Evolutionary conservation across 2,888 invertebrate species (phyloP).

Genomic region (Hyposoter didymator): DNA sequence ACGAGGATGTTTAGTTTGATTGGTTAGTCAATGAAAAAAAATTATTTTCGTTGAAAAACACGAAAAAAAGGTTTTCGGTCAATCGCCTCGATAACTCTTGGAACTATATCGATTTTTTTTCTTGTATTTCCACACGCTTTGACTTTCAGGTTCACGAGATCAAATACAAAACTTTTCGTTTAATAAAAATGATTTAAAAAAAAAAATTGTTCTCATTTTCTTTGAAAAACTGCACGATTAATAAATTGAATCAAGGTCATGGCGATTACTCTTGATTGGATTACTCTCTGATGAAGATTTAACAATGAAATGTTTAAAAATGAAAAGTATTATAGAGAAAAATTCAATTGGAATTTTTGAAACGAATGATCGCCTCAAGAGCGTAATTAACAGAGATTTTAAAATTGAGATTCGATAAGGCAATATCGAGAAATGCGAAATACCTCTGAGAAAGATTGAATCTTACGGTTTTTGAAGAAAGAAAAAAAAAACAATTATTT

Average conservation of each 20-base stretch:
- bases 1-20: not conserved
- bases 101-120: not conserved
- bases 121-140: not conserved
- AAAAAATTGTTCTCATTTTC: not conserved
- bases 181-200: not conserved
- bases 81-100: not conserved
- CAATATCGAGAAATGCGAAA: not conserved
- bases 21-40: not conserved
- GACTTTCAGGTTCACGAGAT: not conserved
- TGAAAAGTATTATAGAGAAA: not conserved
- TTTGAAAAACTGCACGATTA: not conserved
- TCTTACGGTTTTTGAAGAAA: not conserved
- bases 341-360: not conserved
- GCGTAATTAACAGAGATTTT: not conserved
- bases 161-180: not conserved
- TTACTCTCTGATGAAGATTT: not conserved
- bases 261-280: not conserved
- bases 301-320: not conserved
- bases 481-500: not conserved
- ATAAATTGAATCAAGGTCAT: not conserved
- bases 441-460: not conserved
- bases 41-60: not conserved
- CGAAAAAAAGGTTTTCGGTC: constrained; percentile 9
- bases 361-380: not conserved
- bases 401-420: not conserved